A percentile compares a stretch with the other conserved stretches of the same genome.
These are phyloP conservation scores for Megaleporinus macrocephalus DNA, from an alignment of 2,113 vertebrate species.

Conservation along the genomic window DNA sequence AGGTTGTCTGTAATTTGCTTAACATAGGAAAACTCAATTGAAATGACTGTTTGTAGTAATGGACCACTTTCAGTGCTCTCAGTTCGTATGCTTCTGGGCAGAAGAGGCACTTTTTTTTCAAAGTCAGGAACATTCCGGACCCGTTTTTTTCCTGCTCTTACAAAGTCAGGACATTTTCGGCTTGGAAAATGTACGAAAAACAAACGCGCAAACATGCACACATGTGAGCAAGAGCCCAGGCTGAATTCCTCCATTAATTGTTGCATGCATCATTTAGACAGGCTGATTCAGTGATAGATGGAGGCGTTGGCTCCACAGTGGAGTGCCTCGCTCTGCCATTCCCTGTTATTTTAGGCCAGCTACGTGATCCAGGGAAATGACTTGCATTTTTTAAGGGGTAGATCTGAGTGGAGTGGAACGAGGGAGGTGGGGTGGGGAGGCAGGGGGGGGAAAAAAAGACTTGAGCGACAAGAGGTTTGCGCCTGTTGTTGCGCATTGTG, in stretches of 20 bases:
- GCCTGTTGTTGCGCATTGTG: background rate
- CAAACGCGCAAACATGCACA: background rate
- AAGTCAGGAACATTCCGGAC: background rate
- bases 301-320: background rate
- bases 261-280: slow-evolving; percentile 35
- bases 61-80: too few relatives aligned
- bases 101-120: background rate
- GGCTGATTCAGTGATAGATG: slow-evolving; percentile 27
- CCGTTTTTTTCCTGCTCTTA: background rate
- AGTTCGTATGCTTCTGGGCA: too few relatives aligned
- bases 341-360: slow-evolving; percentile 38
- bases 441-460: background rate
- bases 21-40: too few relatives aligned
- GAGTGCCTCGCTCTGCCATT: background rate
- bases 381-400: slow-evolving; percentile 40
- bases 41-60: too few relatives aligned
- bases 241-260: slow-evolving; percentile 34
- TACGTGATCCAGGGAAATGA: slow-evolving; percentile 48
- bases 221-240: background rate
- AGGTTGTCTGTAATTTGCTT: too few relatives aligned
- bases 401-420: slow-evolving; percentile 18
- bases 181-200: background rate
- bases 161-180: background rate
- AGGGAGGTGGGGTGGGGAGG: background rate
- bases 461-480: background rate